Conservation (phyloP, 1,140 invertebrate genomes). For the Eriocheir sinensis region DNA sequence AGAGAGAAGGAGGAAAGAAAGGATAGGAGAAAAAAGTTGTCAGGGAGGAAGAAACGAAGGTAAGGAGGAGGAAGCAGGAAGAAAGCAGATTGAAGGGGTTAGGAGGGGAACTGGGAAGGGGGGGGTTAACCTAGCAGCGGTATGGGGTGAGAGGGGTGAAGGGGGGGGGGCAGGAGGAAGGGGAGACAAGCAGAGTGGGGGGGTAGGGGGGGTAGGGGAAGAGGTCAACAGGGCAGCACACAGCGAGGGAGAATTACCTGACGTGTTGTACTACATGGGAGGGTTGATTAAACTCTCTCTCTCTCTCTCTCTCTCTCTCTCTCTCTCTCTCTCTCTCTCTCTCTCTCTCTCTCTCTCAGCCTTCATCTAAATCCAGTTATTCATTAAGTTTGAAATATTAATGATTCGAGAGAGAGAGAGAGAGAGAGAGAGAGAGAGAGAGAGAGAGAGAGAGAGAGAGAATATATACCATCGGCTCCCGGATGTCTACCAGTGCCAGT, state of each 20-base stretch:
- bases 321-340: not conserved
- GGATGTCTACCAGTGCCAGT: conserved; percentile 19
- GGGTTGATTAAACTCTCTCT: not conserved
- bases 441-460: not conserved
- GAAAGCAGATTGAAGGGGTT: too few species aligned
- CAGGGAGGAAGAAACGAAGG: not conserved
- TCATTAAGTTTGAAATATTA: not conserved
- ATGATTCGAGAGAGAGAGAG: not conserved
- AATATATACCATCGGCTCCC: not conserved
- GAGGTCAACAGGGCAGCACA: too few species aligned
- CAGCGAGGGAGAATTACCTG: not conserved
- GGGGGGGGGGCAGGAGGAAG: too few species aligned
- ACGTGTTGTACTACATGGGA: not conserved
- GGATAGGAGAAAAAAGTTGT: not conserved
- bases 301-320: conserved; percentile 13
- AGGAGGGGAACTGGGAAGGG: too few species aligned
- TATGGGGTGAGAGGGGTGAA: too few species aligned
- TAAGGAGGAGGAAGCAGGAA: too few species aligned
- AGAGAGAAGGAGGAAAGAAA: not conserved
- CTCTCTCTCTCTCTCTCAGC: not conserved
- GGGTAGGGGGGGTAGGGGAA: too few species aligned
- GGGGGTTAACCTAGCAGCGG: too few species aligned
- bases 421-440: conserved; percentile 22
- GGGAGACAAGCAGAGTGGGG: too few species aligned
- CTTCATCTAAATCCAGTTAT: not conserved